Percentiles rank a stretch among this genome's conserved stretches.
Evolutionary conservation across 2,888 invertebrate species (phyloP).

Genomic region (Andrena trimmerana): DNA sequence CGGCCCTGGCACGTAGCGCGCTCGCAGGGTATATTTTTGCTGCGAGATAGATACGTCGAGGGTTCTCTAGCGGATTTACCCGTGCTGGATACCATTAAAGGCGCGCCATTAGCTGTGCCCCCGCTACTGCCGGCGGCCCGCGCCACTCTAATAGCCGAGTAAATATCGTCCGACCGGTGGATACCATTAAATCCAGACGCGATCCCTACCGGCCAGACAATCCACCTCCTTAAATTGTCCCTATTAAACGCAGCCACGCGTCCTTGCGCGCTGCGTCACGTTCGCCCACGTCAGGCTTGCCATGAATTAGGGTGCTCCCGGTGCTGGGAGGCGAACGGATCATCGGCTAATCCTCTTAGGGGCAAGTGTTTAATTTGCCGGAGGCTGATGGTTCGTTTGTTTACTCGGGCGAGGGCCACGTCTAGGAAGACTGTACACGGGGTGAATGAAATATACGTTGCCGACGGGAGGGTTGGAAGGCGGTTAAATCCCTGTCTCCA

Average conservation of each 20-base stretch:
- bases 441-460: too few species aligned
- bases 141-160: constrained; percentile 56
- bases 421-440: too few species aligned
- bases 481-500: too few species aligned
- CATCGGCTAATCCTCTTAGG: not conserved
- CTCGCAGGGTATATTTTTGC: constrained; percentile 58
- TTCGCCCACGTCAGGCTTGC: not conserved
- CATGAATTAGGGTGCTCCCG: not conserved
- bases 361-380: too few species aligned
- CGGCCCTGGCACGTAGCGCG: constrained; percentile 44
- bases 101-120: constrained; percentile 58
- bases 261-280: not conserved
- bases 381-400: too few species aligned
- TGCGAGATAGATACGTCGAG: constrained; percentile 53
- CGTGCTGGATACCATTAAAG: constrained; percentile 61
- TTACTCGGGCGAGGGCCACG: too few species aligned
- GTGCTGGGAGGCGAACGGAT: not conserved
- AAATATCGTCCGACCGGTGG: constrained; percentile 60
- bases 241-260: constrained; percentile 61
- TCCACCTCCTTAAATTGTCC: constrained; percentile 56
- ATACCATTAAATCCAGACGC: constrained; percentile 68
- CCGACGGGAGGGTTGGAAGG: too few species aligned
- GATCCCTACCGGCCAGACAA: constrained; percentile 38
- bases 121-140: not conserved
- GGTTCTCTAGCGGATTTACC: constrained; percentile 61